Evolutionary conservation across 2,888 invertebrate genomes (phyloP), one percentile per base, ranked within the genome.

Genomic region (Torymus aiolomorphi): DNA sequence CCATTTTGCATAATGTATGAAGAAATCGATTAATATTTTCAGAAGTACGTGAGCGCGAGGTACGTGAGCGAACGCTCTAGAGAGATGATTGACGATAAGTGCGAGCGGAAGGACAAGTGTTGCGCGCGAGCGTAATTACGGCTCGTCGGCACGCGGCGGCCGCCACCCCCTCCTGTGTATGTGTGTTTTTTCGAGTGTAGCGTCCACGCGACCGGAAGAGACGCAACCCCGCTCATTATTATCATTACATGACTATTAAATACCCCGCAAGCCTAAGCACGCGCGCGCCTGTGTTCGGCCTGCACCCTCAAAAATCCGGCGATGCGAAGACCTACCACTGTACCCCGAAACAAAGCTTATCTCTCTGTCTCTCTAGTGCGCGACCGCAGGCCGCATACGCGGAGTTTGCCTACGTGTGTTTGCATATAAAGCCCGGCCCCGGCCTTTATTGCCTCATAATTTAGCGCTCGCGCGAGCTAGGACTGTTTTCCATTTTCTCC

Each of bases 191-290:
- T 49, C 18, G 54, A 66, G 54, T 74, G 77, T 61, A 77, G 66
- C 56, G 83, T 84, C 84, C 85, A 85, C 85, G 85, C 83, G 85
- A 83, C 85, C 85, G 85, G 85, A 85, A 83, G 69, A 31, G 31
- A 31, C 31, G 31, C 31, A 31, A 31, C 31, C 31, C 31, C 31
- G 31, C 80, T 69, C 73, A 70, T 67, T 65, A 52, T 65, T 52
- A 66, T 66, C 42, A 51, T 31, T 13, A 14, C 24, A 31, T 20
- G 31, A 62, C 13, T 62, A 42, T 63, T 10, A 24, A 20, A 31
- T 14, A 8, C 62, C 13, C 2, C 3, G 24, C 31, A 31, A 31
- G 31, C 8, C 1, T 31, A 20, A n/a, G n/a, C 31, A 31, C 70
- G 67, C 51, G 42, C 4, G 5, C 20, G 18, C 18, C 8, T 18